A percentile compares a stretch with the other conserved stretches of the same genome.
These are phyloP conservation scores for Oconnorella tubifera DNA, from an alignment of 2,888 invertebrate species.

Conservation along the genomic window DNA sequence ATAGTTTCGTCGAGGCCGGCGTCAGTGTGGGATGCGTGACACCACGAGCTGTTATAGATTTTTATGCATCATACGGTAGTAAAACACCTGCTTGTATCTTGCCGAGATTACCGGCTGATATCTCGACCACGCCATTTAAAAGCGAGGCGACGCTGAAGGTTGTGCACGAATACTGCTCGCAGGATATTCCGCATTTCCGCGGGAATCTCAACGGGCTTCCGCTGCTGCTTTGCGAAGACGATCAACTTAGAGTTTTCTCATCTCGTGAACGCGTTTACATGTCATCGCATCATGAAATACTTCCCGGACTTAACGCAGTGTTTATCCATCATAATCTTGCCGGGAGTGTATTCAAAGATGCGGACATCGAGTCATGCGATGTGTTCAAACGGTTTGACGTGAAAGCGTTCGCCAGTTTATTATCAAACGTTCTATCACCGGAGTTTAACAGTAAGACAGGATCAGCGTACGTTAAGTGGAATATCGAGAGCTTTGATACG, in stretches of 20 bases:
- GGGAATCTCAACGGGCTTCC: constrained; percentile 33
- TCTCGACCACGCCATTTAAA: constrained; percentile 29
- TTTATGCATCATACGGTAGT: constrained; percentile 27
- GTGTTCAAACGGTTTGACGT: constrained; percentile 35
- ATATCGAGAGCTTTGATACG: constrained; percentile 8
- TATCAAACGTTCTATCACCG: constrained; percentile 24
- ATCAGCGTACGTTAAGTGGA: constrained; percentile 25
- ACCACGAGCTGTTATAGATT: constrained; percentile 31
- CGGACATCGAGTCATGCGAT: constrained; percentile 25
- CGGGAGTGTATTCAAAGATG: constrained; percentile 29
- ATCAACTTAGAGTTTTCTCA: constrained; percentile 31
- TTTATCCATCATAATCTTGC: constrained; percentile 35
- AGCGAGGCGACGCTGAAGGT: constrained; percentile 27
- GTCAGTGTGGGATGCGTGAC: constrained; percentile 33
- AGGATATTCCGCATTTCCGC: constrained; percentile 30
- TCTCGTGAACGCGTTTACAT: constrained; percentile 29
- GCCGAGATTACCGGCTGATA: constrained; percentile 27
- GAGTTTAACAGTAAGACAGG: constrained; percentile 5
- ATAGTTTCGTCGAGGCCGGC: constrained; percentile 29
- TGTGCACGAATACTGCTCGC: constrained; percentile 33
- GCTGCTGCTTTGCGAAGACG: constrained; percentile 35
- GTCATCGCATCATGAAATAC: constrained; percentile 29
- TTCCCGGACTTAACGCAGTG: constrained; percentile 31
- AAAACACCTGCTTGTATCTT: constrained; percentile 22
- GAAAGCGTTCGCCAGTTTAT: constrained; percentile 29